Conservation (phyloP, 2,797 vertebrate genomes). For the Spea hammondii region DNA sequence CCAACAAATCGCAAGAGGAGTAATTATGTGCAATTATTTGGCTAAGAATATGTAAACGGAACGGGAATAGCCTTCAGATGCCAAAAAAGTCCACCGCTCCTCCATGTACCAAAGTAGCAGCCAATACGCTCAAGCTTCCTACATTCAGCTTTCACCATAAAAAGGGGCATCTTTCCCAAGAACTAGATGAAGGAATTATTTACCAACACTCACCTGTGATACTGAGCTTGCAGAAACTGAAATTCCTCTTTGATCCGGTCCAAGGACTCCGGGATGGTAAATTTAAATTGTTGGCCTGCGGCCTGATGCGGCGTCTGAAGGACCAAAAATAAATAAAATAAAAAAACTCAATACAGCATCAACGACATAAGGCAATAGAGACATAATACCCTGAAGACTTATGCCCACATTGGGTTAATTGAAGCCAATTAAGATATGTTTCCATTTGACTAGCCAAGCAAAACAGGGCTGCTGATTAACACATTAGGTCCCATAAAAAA, state of each 20-base stretch:
- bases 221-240: conserved; percentile 93
- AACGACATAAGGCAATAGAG: conserved; percentile 23
- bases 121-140: background rate
- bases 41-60: too few relatives aligned
- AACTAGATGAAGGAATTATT: background rate
- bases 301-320: conserved; percentile 87
- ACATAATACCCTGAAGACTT: conserved; percentile 41
- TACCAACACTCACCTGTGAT: conserved; percentile 80
- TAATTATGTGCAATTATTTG: too few relatives aligned
- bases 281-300: conserved; percentile 92
- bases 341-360: conserved; percentile 9
- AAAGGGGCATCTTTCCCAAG: too few relatives aligned
- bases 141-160: too few relatives aligned
- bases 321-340: conserved; percentile 52
- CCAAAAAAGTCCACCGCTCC: too few relatives aligned
- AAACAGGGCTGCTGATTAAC: conserved; percentile 42
- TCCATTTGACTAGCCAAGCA: conserved; percentile 46
- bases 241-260: conserved; percentile 96
- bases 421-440: conserved; percentile 41
- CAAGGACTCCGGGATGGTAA: conserved; percentile 92
- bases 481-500: conserved; percentile 7
- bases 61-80: too few relatives aligned
- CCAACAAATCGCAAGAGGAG: too few relatives aligned
- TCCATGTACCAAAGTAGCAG: too few relatives aligned
- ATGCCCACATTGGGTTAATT: conserved; percentile 32